These are phyloP conservation scores for Nannoperca australis DNA, from an alignment of 2,797 vertebrate genomes.

Conservation along the genomic window DNA sequence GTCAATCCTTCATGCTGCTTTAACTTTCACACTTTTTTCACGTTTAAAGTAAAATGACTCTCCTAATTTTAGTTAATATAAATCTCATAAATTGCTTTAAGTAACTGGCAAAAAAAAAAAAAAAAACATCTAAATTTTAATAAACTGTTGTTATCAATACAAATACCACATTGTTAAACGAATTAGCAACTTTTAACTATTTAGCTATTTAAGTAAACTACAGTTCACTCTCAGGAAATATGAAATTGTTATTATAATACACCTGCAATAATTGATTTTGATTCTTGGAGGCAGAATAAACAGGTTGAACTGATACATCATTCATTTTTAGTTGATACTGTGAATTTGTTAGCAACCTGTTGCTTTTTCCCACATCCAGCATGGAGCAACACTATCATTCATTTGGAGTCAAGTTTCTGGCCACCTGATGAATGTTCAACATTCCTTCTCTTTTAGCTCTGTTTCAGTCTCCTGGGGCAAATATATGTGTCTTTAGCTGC, in stretches of 20 bases:
- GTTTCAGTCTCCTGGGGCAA: not conserved
- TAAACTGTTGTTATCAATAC: not conserved
- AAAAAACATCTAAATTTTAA: not conserved
- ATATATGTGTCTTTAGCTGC: not conserved
- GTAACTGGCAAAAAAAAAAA: not conserved
- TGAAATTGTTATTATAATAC: too few relatives aligned
- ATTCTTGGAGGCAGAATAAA: not conserved
- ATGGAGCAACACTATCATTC: not conserved
- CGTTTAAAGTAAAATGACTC: not conserved
- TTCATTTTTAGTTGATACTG: not conserved
- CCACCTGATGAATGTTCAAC: not conserved
- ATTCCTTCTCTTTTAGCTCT: not conserved
- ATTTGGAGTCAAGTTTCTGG: not conserved
- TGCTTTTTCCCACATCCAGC: not conserved
- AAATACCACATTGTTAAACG: not conserved
- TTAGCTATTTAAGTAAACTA: not conserved
- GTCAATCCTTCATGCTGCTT: slow-evolving; percentile 30
- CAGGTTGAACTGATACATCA: not conserved
- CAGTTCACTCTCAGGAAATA: not conserved
- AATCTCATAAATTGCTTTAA: not conserved
- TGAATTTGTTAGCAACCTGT: not conserved
- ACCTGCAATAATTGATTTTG: not conserved
- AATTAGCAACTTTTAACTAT: not conserved
- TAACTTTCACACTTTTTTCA: slow-evolving; percentile 12
- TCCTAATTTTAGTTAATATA: not conserved